These are phyloP conservation scores for Sweltsa coloradensis DNA, from an alignment of 1,140 invertebrate species.

Conservation along the genomic window DNA sequence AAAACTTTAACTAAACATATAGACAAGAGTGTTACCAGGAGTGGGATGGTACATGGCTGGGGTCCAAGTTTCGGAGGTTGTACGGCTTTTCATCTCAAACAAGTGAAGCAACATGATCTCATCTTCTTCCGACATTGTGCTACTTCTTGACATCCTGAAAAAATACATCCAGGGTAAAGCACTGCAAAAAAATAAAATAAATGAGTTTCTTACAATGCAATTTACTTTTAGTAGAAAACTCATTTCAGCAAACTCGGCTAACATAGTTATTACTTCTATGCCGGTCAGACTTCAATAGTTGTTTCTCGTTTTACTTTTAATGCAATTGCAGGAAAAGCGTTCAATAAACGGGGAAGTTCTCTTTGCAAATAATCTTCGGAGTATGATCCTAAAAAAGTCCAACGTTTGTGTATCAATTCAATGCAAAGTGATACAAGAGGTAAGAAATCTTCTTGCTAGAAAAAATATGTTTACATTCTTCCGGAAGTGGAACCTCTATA, in stretches of 20 bases:
- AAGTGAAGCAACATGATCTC: slow-evolving; percentile 38
- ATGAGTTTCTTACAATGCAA: neutral
- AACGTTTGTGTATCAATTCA: too few species aligned
- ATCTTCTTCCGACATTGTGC: slow-evolving; percentile 24
- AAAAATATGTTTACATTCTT: too few species aligned
- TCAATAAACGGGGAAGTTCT: too few species aligned
- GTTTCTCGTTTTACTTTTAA: neutral
- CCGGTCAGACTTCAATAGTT: neutral
- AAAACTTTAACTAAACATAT: neutral
- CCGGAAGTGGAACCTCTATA: too few species aligned
- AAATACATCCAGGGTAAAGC: slow-evolving; percentile 6
- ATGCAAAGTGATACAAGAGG: too few species aligned
- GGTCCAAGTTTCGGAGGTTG: slow-evolving; percentile 12
- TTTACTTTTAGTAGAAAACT: neutral
- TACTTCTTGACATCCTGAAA: slow-evolving; percentile 2
- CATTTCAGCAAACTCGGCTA: neutral
- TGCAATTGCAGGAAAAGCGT: too few species aligned
- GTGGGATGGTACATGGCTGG: neutral
- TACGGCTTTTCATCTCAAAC: slow-evolving; percentile 36
- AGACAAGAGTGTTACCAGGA: slow-evolving; percentile 1
- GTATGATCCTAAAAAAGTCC: too few species aligned
- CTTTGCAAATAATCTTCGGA: too few species aligned
- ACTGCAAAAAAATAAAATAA: neutral
- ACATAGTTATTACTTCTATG: neutral
- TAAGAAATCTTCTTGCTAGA: too few species aligned